These are phyloP conservation scores for Anabacerthia variegaticeps DNA, from an alignment of 2,797 vertebrate genomes.

Conservation along the genomic window DNA sequence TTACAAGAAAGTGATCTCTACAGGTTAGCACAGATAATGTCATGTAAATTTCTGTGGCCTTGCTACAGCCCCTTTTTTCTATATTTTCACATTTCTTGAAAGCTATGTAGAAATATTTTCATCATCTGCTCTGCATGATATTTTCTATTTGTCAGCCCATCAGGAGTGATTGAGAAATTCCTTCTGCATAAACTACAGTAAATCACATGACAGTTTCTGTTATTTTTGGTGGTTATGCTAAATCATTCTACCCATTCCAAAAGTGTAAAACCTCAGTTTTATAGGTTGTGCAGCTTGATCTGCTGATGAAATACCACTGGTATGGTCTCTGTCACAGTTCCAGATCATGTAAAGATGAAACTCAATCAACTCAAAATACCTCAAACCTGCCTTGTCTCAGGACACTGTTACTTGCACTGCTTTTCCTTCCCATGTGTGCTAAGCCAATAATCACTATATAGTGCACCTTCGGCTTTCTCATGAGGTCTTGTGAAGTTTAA, in stretches of 20 bases:
- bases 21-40: not conserved
- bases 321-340: not conserved
- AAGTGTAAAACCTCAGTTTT: not conserved
- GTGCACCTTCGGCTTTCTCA: not conserved
- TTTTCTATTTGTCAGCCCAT: not conserved
- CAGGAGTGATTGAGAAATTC: not conserved
- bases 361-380: not conserved
- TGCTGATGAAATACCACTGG: not conserved
- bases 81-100: not conserved
- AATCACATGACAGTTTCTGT: not conserved
- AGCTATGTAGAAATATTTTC: not conserved
- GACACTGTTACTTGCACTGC: not conserved
- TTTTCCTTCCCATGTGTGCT: not conserved
- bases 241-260: not conserved
- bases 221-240: not conserved
- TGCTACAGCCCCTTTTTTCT: not conserved
- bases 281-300: not conserved
- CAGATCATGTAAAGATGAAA: not conserved
- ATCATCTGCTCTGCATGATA: not conserved
- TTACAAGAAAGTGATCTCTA: not conserved
- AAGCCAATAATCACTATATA: not conserved
- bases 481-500: not conserved
- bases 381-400: not conserved
- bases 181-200: slow-evolving; percentile 1
- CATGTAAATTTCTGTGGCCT: not conserved